Evolutionary conservation across 2,797 vertebrate species (phyloP), one percentile per base, ranked within the genome.

Genomic region (Percopsis omiscomaycus): DNA sequence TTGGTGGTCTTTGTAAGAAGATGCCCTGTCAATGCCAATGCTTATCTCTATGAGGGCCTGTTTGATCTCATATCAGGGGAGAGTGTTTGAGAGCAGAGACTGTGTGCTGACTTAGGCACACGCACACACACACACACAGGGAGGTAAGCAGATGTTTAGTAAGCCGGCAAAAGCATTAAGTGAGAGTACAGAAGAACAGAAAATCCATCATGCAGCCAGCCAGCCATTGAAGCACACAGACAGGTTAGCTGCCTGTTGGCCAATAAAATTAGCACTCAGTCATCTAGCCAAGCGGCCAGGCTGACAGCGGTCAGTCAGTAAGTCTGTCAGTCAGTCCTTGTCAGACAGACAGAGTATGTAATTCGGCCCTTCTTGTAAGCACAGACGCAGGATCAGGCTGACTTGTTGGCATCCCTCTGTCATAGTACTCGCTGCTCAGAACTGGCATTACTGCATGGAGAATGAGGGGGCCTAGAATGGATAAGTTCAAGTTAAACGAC

Each of bases 71-170:
- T 65, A 47, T 61, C 66, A 59, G 58, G 60, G 37, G 60, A 69
- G 76, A 69, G 76, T 74, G 69, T 77, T 71, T 80, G 64, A 76
- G 60, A 66, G 75, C 69, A 73, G 65, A 57, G 9, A 71, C 59
- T 61, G 65, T 60, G 66, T n/a, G 53, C 15, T 16, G 32, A 10
- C 22, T 22, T 1, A 37, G 55, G 10, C 32, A 47, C 62, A 53
- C 58, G 27, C 53, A 45, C 10, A 53, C 51, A 54, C 45, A 55
- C 51, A 27, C 55, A 55, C 44, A 51, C 32, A 16, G 55, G 10
- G 51, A 64, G 68, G 12, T 42, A 56, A 68, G 59, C 14, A 22
- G 11, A 15, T 42, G 37, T 42, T 42, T 42, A 42, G 37, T 42
- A 42, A 42, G 4, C 8, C 9, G 37, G 37, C 9, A 42, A 42